phyloP scores from a whole-genome alignment of 2,797 vertebrate genomes.

The Epinephelus awoara region DNA sequence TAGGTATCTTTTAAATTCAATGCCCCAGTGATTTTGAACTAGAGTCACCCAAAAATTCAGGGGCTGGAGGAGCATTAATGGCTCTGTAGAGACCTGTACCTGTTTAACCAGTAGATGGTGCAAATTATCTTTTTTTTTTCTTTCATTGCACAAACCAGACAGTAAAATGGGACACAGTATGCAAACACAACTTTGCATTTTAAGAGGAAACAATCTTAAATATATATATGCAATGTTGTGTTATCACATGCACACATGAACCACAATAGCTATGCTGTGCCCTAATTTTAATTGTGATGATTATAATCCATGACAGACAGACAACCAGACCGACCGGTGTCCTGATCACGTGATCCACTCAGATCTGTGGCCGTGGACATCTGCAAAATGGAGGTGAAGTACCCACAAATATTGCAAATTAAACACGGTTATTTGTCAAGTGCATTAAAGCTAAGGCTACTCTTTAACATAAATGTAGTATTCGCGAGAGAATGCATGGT shows the following conservation, averaged over 20 bases:
- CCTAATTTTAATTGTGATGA: neutral
- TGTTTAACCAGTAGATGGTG: conserved; percentile 75
- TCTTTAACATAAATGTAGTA: conserved; percentile 23
- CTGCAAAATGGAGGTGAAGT: conserved; percentile 88
- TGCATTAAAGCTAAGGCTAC: rapidly evolving
- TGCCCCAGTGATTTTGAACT: neutral
- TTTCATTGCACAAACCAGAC: neutral
- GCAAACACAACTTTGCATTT: neutral
- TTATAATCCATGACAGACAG: neutral
- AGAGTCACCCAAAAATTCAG: neutral
- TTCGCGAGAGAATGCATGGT: neutral
- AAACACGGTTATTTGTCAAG: neutral
- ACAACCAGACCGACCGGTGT: neutral
- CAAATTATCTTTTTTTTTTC: conserved; percentile 34
- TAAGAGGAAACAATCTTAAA: neutral
- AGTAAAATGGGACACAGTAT: neutral
- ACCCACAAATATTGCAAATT: conserved; percentile 4
- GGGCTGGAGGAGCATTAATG: neutral
- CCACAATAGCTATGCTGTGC: no score
- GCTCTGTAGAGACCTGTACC: neutral
- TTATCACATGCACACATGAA: neutral
- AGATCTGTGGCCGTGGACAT: conserved; percentile 24
- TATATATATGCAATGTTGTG: no score
- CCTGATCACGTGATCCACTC: conserved; percentile 66
- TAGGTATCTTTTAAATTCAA: neutral